phyloP scores from a whole-genome alignment of 1,140 invertebrate species.

The Apis cerana region DNA sequence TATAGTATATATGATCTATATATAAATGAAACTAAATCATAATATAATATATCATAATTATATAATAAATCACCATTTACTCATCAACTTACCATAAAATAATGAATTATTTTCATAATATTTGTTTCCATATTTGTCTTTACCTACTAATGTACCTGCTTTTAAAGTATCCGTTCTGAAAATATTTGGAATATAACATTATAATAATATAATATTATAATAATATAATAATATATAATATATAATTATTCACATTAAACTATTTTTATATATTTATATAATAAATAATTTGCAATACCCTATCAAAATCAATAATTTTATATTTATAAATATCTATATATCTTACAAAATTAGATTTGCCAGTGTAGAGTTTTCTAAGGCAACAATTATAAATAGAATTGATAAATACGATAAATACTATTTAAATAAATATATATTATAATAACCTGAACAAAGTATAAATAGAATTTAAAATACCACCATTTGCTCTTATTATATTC shows the following conservation, averaged over 20 bases:
- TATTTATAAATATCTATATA: background rate
- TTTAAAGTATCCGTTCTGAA: constrained; percentile 93
- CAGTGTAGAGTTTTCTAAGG: constrained; percentile 30
- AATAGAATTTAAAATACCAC: constrained; percentile 87
- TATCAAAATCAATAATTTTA: constrained; percentile 22
- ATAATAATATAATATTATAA: too few relatives aligned
- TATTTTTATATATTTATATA: constrained; percentile 31
- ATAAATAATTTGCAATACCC: constrained; percentile 19
- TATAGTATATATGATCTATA: too few relatives aligned
- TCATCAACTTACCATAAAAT: constrained; percentile 86
- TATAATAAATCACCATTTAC: too few relatives aligned
- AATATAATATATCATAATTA: too few relatives aligned
- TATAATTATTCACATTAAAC: constrained; percentile 48
- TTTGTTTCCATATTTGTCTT: constrained; percentile 97
- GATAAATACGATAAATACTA: constrained; percentile 12
- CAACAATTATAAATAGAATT: constrained; percentile 12
- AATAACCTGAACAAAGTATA: constrained; percentile 89
- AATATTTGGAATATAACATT: constrained; percentile 63
- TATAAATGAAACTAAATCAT: too few relatives aligned
- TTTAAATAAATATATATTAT: constrained; percentile 27
- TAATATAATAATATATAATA: too few relatives aligned
- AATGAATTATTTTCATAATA: constrained; percentile 96
- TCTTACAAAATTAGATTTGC: constrained; percentile 44
- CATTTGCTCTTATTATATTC: constrained; percentile 88
- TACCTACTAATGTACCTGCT: constrained; percentile 92